Conservation (phyloP, 2,113 vertebrate genomes). For the Irena cyanogastra region DNA sequence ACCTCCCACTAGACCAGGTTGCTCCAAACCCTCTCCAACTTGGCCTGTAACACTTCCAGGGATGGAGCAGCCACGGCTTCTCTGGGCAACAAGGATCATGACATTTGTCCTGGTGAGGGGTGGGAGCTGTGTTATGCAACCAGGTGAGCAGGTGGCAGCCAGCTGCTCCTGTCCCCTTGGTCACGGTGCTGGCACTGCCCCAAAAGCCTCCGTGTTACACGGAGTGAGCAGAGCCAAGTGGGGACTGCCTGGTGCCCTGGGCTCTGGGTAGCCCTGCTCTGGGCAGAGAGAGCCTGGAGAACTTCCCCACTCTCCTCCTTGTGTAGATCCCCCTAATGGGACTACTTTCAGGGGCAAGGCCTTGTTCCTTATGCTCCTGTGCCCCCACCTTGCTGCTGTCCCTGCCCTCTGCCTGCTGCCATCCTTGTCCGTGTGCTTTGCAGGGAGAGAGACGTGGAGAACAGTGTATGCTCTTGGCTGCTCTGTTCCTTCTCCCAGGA, state of each 20-base stretch:
- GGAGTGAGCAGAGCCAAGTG: not conserved
- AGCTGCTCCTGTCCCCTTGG: not conserved
- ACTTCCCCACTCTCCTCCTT: not conserved
- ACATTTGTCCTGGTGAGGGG: no score
- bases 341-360: not conserved
- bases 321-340: not conserved
- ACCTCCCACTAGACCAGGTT: not conserved
- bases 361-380: not conserved
- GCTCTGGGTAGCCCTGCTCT: not conserved
- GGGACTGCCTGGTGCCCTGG: not conserved
- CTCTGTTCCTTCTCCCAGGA: not conserved
- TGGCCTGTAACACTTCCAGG: not conserved
- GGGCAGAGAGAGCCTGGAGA: not conserved
- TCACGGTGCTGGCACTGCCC: not conserved
- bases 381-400: not conserved
- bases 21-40: not conserved
- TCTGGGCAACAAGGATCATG: not conserved
- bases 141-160: not conserved
- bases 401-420: not conserved
- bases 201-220: accelerated
- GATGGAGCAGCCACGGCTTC: not conserved
- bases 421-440: accelerated
- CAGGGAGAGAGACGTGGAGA: not conserved
- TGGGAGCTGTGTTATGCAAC: accelerated
- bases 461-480: not conserved